Evolutionary conservation across 2,888 invertebrate species (phyloP).

Genomic region (Chaetogeoica ovagalla): DNA sequence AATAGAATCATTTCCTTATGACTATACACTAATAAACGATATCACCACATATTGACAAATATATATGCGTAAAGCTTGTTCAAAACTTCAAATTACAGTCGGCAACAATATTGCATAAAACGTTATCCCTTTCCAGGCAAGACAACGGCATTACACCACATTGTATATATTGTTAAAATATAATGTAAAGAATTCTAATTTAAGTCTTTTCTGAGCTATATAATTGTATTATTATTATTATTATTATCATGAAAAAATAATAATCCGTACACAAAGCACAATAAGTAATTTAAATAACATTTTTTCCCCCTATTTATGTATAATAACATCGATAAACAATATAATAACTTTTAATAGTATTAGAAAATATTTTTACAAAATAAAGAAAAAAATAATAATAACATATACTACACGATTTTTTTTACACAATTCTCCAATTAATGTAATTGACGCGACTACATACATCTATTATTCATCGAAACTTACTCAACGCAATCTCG

Average conservation of each 20-base stretch:
- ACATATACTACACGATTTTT: no score
- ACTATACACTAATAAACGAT: no score
- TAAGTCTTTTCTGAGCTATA: neutral
- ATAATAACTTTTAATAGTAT: neutral
- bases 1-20: no score
- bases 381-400: slow-evolving; percentile 6
- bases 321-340: neutral
- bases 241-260: no score
- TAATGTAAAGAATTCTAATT: neutral
- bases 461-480: slow-evolving; percentile 7
- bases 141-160: neutral
- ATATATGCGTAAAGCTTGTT: no score
- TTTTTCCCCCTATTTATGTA: no score
- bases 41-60: no score
- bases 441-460: neutral
- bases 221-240: neutral
- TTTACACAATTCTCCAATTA: neutral
- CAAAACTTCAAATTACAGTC: no score
- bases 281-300: no score
- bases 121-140: no score
- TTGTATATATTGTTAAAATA: neutral
- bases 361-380: slow-evolving; percentile 10
- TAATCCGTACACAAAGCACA: no score
- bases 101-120: no score
- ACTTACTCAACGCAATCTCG: neutral